These are phyloP conservation scores for Drosophila ironensis DNA, from an alignment of 1,140 invertebrate species.

Conservation along the genomic window DNA sequence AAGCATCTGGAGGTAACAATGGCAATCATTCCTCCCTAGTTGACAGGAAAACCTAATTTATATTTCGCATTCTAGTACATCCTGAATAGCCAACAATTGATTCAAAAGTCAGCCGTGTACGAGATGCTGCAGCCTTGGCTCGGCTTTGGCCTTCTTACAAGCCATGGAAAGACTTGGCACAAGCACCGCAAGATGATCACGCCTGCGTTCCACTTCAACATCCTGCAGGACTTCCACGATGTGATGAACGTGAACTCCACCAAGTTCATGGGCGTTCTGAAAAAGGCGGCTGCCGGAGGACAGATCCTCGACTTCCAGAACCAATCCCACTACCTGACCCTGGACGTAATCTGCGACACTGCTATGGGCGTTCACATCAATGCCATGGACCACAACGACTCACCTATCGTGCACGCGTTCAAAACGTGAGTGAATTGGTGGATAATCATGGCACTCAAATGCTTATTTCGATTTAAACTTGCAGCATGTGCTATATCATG, in stretches of 20 bases:
- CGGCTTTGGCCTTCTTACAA: constrained; percentile 80
- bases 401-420: constrained; percentile 61
- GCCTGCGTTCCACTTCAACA: constrained; percentile 93
- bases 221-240: constrained; percentile 88
- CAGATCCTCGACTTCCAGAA: constrained; percentile 69
- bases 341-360: constrained; percentile 75
- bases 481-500: constrained; percentile 59
- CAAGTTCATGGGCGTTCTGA: constrained; percentile 84
- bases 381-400: constrained; percentile 66
- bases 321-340: constrained; percentile 57
- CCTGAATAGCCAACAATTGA: constrained; percentile 57
- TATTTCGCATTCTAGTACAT: constrained; percentile 34
- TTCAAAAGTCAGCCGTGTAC: constrained; percentile 69
- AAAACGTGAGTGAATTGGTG: constrained; percentile 47
- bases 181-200: constrained; percentile 84
- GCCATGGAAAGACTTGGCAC: constrained; percentile 66
- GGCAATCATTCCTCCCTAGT: too few relatives aligned
- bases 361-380: constrained; percentile 76
- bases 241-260: constrained; percentile 87
- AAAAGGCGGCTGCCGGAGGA: constrained; percentile 28
- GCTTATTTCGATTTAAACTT: neutral
- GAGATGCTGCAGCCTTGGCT: constrained; percentile 82
- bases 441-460: neutral
- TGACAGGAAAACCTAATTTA: too few relatives aligned
- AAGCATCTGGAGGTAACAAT: constrained; percentile 75